Percentiles rank a stretch among this genome's conserved stretches.
Evolutionary conservation across 1,140 invertebrate genomes (phyloP).

Genomic region (Brachionus manjavacas): DNA sequence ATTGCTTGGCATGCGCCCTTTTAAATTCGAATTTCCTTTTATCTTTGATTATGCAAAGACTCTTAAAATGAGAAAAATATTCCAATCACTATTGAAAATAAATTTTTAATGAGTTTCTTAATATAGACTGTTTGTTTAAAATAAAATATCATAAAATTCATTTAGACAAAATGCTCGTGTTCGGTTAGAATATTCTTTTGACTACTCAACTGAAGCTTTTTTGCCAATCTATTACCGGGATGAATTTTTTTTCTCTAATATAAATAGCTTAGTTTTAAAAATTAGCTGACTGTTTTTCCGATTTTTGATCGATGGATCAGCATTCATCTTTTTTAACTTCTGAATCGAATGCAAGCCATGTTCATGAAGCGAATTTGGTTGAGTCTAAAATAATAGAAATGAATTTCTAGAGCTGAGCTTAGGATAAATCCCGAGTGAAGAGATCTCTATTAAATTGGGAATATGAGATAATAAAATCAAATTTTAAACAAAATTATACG

Average conservation of each 20-base stretch:
- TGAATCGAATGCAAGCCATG: neutral
- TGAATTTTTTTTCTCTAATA: neutral
- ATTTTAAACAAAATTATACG: neutral
- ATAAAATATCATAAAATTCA: neutral
- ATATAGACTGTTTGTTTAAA: neutral
- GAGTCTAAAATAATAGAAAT: neutral
- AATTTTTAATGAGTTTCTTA: neutral
- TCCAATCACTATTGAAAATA: neutral
- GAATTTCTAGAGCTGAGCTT: neutral
- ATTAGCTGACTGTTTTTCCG: neutral
- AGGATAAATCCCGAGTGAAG: neutral
- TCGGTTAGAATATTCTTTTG: no score
- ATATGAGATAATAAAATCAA: constrained; percentile 6
- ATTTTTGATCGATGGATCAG: neutral
- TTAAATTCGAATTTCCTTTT: neutral
- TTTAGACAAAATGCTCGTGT: neutral
- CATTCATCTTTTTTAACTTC: neutral
- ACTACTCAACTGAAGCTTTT: no score
- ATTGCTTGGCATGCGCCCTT: neutral
- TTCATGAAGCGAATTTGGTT: neutral
- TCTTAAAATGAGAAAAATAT: neutral
- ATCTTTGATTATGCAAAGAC: neutral
- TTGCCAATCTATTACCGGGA: no score
- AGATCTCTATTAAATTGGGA: constrained; percentile 3
- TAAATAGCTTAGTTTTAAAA: neutral